These are phyloP conservation scores for Odobenus rosmarus DNA, from an alignment of 2,113 vertebrate species.

Conservation along the genomic window DNA sequence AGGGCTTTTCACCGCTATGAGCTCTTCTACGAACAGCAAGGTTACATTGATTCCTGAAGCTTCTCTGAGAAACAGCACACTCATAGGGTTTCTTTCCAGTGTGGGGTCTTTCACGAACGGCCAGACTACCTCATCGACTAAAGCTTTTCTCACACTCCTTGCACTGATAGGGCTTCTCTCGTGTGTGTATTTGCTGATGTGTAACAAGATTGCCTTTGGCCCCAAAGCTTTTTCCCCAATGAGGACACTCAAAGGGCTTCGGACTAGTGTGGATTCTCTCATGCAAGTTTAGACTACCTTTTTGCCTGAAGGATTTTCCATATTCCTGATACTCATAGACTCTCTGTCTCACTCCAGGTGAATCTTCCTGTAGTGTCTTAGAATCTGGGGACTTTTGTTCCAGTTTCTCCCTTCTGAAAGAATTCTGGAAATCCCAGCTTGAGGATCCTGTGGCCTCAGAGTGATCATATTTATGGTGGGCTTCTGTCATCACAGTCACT, in stretches of 20 bases:
- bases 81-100: slow-evolving; percentile 79
- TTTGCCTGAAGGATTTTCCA: slow-evolving; percentile 79
- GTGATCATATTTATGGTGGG: slow-evolving; percentile 75
- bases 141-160: slow-evolving; percentile 79
- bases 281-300: slow-evolving; percentile 75
- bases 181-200: slow-evolving; percentile 74
- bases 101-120: slow-evolving; percentile 76
- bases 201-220: slow-evolving; percentile 80
- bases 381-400: slow-evolving; percentile 76
- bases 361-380: slow-evolving; percentile 73
- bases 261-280: slow-evolving; percentile 80
- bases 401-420: slow-evolving; percentile 78
- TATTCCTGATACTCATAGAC: slow-evolving; percentile 77
- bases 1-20: slow-evolving; percentile 78
- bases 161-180: slow-evolving; percentile 79
- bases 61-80: slow-evolving; percentile 77
- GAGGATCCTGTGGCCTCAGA: slow-evolving; percentile 77
- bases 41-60: slow-evolving; percentile 80
- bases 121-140: slow-evolving; percentile 76
- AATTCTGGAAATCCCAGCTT: slow-evolving; percentile 77
- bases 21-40: slow-evolving; percentile 78
- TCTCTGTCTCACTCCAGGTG: slow-evolving; percentile 73
- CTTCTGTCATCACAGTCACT: slow-evolving; percentile 80
- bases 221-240: slow-evolving; percentile 78
- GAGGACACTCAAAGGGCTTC: slow-evolving; percentile 77